Percentiles rank a stretch among this genome's conserved stretches.
Conservation (phyloP, 2,797 vertebrate species). For the Enteromius paludinosus region DNA sequence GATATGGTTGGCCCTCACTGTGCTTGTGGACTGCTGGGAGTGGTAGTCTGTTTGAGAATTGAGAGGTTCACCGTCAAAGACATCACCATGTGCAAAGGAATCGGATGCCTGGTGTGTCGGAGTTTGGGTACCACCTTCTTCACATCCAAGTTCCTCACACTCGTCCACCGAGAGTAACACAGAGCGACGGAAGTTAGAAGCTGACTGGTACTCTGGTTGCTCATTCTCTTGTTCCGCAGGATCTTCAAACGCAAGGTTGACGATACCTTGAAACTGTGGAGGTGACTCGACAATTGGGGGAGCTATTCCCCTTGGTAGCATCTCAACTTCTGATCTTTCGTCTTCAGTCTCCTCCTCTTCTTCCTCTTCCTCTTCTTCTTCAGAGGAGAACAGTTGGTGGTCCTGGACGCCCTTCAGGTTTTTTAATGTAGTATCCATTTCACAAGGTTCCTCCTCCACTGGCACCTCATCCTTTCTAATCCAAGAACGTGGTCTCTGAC, state of each 20-base stretch:
- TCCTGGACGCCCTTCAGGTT: conserved; percentile 80
- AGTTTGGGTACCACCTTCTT: conserved; percentile 85
- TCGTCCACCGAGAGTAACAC: conserved; percentile 96
- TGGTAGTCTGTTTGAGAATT: conserved; percentile 9
- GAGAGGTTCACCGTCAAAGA: conserved; percentile 81
- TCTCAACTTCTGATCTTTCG: conserved; percentile 93
- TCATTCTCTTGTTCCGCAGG: conserved; percentile 84
- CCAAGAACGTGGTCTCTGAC: conserved; percentile 82
- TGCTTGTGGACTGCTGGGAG: conserved; percentile 36
- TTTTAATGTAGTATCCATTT: conserved; percentile 72
- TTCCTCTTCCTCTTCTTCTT: conserved; percentile 92
- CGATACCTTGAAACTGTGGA: conserved; percentile 89
- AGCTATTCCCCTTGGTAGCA: conserved; percentile 75
- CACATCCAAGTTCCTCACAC: conserved; percentile 94
- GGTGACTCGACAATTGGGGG: conserved; percentile 71
- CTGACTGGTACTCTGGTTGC: conserved; percentile 78
- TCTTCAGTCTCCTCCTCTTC: conserved; percentile 92
- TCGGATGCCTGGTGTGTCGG: conserved; percentile 70
- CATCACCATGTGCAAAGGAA: conserved; percentile 81
- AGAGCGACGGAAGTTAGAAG: conserved; percentile 89
- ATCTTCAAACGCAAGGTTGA: conserved; percentile 96
- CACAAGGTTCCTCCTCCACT: conserved; percentile 69
- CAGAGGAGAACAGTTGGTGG: conserved; percentile 90
- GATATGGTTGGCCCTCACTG: conserved; percentile 51
- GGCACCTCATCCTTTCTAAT: conserved; percentile 75